Base-by-base conservation (phyloP, 2,797 vertebrate genomes). In the Anguilla obscura region DNA sequence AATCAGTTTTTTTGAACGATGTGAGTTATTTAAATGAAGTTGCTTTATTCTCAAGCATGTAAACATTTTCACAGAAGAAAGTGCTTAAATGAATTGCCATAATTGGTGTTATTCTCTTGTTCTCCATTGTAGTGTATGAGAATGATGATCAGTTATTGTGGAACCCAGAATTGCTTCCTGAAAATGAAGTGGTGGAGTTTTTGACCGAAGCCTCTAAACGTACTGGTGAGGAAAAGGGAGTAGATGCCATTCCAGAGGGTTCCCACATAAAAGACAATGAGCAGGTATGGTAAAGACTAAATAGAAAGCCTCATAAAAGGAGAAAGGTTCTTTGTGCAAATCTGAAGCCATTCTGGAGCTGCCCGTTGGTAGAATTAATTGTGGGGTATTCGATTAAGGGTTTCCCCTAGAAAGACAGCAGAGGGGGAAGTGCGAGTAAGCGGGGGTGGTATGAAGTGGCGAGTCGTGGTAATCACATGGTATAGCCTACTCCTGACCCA, bases 61-160 rank as follows among this genome's bases (percentile, higher is more conserved):
- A n/a, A 63, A 4, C 58, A 21, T 63, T 63, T 63, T 84, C 36
- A 14, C 14, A 24, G 40, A 80, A 80, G 36, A 21, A 80, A 10
- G 21, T 50, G 18, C 45, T 21, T 24, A 21, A 74, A 21, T 76
- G 33, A 18, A 36, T 50, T n/a, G 7, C 50, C 45, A 50, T 82
- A 82, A 82, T 82, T 9, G 10, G 5, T 48, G 30, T 6, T 30
- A 8, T 1, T 87, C 83, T 88, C 83, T 16, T 21, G 18, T 36
- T 54, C 92, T n/a, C 91, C 18, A 48, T 24, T 50, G 9, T 45
- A 99, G 99, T 97, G 69, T 99, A 99, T 95, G 99, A 99, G 93
- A 99, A 99, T 0, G 98, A 99, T 18, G 99, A 99, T 95, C 99
- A 99, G 93, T 95, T 99, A 80, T 93, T 99, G 88, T 99, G 99